A percentile compares a stretch with the other conserved stretches of the same genome.
Evolutionary conservation across 2,113 vertebrate genomes (phyloP).

Genomic region (Bubalus kerabau): DNA sequence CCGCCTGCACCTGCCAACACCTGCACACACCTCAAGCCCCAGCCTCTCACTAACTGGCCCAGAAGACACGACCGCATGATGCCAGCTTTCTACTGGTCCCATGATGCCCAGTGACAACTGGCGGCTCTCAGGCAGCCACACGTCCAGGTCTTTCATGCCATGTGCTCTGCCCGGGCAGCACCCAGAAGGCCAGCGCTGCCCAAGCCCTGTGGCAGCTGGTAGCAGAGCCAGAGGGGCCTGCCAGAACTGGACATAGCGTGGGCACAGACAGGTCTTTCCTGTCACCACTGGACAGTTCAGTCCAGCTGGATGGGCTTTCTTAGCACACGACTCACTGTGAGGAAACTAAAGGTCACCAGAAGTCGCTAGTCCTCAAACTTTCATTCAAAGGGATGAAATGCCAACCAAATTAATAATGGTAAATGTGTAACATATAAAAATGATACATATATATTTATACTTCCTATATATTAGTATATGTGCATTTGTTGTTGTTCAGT

Average conservation of each 20-base stretch:
- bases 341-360: neutral
- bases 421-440: neutral
- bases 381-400: neutral
- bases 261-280: neutral
- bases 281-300: neutral
- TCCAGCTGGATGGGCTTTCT: neutral
- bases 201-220: neutral
- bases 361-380: neutral
- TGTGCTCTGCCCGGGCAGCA: accelerated
- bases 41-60: neutral
- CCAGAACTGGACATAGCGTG: accelerated
- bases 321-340: neutral
- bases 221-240: neutral
- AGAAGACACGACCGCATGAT: accelerated
- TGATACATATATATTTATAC: neutral
- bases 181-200: neutral
- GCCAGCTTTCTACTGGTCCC: neutral
- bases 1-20: neutral
- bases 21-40: neutral
- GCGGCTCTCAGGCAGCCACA: neutral
- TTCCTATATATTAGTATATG: neutral
- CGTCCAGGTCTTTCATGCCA: neutral
- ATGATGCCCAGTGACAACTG: neutral
- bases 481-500: neutral
- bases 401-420: neutral